These are phyloP conservation scores for Cheilinus undulatus DNA, from an alignment of 2,113 vertebrate species.

Conservation along the genomic window DNA sequence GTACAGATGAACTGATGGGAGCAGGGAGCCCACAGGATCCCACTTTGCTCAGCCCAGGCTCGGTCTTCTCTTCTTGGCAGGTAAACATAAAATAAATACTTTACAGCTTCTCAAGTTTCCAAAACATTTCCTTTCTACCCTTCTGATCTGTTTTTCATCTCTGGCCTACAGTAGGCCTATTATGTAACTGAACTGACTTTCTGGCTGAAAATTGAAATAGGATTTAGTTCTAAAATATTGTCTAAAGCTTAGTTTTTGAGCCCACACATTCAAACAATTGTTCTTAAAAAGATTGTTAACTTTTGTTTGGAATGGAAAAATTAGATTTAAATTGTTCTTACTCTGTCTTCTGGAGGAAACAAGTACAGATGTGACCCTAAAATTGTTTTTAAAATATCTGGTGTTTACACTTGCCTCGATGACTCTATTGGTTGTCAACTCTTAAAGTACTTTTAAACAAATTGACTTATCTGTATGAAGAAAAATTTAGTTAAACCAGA, in stretches of 20 bases:
- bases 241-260: background rate
- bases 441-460: no score
- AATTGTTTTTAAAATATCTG: no score
- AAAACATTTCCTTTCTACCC: background rate
- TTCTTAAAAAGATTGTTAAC: background rate
- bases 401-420: no score
- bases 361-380: no score
- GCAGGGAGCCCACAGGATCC: slow-evolving; percentile 83
- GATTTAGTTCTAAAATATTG: background rate
- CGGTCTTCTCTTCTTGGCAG: slow-evolving; percentile 95
- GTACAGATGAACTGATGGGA: slow-evolving; percentile 94
- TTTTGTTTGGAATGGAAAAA: no score
- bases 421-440: no score
- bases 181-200: background rate
- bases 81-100: slow-evolving; percentile 73
- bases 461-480: no score
- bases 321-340: no score
- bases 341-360: no score
- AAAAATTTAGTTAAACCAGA: no score
- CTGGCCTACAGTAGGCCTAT: background rate
- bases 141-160: background rate
- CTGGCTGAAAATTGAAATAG: background rate
- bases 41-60: slow-evolving; percentile 89
- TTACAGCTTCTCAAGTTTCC: background rate
- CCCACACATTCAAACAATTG: background rate